phyloP scores from a whole-genome alignment of 2,113 vertebrate species.

The Fulmarus glacialis region DNA sequence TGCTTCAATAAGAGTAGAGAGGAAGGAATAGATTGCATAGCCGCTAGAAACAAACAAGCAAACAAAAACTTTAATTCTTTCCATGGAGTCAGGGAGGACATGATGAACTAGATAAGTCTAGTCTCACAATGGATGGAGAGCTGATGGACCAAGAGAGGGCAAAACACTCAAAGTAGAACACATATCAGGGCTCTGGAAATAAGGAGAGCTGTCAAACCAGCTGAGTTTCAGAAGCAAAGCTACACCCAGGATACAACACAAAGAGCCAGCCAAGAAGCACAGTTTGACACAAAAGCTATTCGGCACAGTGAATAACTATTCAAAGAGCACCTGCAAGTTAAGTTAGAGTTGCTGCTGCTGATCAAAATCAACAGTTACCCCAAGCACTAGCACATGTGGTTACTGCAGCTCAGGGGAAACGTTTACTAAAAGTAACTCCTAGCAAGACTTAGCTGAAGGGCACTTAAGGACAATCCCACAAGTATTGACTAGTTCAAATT shows the following conservation, averaged over 20 bases:
- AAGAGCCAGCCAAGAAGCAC: neutral
- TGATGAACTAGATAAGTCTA: neutral
- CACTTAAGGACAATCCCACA: neutral
- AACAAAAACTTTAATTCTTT: neutral
- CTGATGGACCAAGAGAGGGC: neutral
- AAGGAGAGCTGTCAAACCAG: neutral
- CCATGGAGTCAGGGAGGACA: neutral
- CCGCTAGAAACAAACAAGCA: neutral
- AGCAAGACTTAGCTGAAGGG: neutral
- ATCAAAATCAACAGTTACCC: neutral
- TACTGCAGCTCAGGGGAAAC: neutral
- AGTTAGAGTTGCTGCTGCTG: neutral
- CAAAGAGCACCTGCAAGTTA: neutral
- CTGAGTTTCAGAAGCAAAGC: neutral
- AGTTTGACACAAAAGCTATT: neutral
- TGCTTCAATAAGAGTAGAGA: neutral
- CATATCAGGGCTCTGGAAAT: neutral
- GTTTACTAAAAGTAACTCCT: neutral
- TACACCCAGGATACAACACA: neutral
- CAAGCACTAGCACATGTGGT: neutral
- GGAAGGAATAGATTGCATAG: neutral
- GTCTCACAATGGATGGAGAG: neutral
- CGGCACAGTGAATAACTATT: neutral
- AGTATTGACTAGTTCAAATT: neutral
- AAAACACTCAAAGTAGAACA: neutral